Percentiles rank a stretch among this genome's conserved stretches.
phyloP scores from a whole-genome alignment of 2,113 vertebrate genomes.

The Myiozetetes cayanensis region DNA sequence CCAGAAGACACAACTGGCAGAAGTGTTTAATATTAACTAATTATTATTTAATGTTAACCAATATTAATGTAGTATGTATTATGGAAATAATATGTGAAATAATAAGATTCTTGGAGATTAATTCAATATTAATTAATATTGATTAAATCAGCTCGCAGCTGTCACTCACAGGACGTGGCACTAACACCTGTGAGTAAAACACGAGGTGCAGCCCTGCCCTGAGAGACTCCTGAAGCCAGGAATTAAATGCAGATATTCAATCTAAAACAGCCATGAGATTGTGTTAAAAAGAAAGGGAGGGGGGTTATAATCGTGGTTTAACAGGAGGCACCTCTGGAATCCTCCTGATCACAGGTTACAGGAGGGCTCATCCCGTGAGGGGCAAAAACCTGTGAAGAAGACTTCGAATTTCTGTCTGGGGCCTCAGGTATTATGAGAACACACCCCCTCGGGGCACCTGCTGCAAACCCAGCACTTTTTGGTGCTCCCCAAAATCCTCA shows the following conservation, averaged over 20 bases:
- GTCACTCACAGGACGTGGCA: not conserved
- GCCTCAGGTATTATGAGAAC: rapidly evolving
- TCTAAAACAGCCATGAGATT: not conserved
- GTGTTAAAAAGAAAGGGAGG: not conserved
- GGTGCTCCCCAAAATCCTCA: not conserved
- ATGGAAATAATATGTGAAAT: no score
- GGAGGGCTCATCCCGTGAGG: not conserved
- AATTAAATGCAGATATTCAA: not conserved
- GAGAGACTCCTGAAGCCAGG: not conserved
- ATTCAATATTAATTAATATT: not conserved
- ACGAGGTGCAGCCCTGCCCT: not conserved
- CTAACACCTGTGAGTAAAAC: not conserved
- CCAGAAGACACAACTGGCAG: not conserved
- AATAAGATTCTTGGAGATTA: no score
- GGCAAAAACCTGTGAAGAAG: no score
- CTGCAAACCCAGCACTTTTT: not conserved
- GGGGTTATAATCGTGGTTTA: not conserved
- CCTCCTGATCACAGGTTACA: not conserved
- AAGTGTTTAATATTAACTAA: not conserved
- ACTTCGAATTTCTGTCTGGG: not conserved
- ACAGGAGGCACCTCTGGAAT: not conserved
- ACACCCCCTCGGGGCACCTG: not conserved
- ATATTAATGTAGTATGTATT: no score
- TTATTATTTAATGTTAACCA: no score
- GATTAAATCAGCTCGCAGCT: not conserved